Conservation (phyloP, 2,113 vertebrate genomes). For the Sinosuthora webbiana region DNA sequence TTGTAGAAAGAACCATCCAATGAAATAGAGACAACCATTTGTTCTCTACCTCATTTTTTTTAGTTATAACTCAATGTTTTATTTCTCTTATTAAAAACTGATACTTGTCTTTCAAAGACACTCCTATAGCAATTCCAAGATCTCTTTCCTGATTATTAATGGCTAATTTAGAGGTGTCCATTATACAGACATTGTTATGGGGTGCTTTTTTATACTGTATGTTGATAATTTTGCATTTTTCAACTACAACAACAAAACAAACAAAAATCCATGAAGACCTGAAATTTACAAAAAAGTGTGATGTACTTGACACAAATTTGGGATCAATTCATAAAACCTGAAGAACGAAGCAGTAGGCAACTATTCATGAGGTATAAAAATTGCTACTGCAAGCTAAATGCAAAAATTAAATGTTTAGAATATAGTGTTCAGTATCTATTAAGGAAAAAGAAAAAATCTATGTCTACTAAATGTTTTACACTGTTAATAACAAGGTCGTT, state of each 20-base stretch:
- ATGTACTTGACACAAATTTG: background rate
- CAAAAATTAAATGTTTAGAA: background rate
- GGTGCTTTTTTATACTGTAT: accelerated
- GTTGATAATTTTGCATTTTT: background rate
- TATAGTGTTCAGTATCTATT: background rate
- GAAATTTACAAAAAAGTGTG: background rate
- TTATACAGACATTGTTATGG: accelerated
- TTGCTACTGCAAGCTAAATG: background rate
- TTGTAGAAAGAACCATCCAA: background rate
- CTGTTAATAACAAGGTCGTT: background rate
- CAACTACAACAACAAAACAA: background rate
- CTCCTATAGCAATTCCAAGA: background rate
- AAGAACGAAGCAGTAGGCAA: background rate
- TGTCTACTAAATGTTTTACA: background rate
- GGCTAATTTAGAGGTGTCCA: accelerated
- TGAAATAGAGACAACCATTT: background rate
- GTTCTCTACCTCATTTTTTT: accelerated
- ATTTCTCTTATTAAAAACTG: background rate
- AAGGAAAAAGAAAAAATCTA: background rate
- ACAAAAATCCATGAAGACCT: background rate
- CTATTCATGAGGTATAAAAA: background rate
- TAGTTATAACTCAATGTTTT: background rate
- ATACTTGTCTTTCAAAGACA: background rate
- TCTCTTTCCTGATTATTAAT: background rate
- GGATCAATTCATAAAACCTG: background rate